Evolutionary conservation across 2,888 invertebrate genomes (phyloP).

Genomic region (Philaethria dido): DNA sequence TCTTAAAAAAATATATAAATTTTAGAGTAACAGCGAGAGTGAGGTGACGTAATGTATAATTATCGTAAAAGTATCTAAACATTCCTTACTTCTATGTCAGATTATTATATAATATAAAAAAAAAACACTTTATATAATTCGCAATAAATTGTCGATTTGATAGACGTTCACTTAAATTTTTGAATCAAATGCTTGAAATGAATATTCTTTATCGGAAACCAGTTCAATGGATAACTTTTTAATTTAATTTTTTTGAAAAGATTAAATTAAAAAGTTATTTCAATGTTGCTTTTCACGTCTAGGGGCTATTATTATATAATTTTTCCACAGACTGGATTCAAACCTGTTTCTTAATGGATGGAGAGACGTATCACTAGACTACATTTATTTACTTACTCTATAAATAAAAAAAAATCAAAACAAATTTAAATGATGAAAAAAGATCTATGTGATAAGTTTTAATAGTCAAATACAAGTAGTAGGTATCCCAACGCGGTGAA

Average conservation of each 20-base stretch:
- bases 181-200: neutral
- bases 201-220: neutral
- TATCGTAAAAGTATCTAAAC: neutral
- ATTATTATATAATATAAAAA: constrained; percentile 9
- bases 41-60: constrained; percentile 13
- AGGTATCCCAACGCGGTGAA: too few relatives aligned
- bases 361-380: too few relatives aligned
- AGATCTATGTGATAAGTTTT: too few relatives aligned
- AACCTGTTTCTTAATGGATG: too few relatives aligned
- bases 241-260: constrained; percentile 5
- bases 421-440: too few relatives aligned
- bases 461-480: too few relatives aligned
- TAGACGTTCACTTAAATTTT: neutral
- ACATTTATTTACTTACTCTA: too few relatives aligned
- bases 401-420: too few relatives aligned
- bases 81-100: neutral
- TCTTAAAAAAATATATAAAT: neutral
- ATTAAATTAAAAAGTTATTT: too few relatives aligned
- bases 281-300: too few relatives aligned
- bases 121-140: neutral
- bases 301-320: too few relatives aligned
- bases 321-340: too few relatives aligned
- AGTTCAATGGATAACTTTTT: neutral
- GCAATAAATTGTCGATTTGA: neutral
- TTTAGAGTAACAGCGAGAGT: neutral